Evolutionary conservation across 2,797 vertebrate species (phyloP), one percentile per base, ranked within the genome.

Genomic region (Hephaestus fuliginosus): DNA sequence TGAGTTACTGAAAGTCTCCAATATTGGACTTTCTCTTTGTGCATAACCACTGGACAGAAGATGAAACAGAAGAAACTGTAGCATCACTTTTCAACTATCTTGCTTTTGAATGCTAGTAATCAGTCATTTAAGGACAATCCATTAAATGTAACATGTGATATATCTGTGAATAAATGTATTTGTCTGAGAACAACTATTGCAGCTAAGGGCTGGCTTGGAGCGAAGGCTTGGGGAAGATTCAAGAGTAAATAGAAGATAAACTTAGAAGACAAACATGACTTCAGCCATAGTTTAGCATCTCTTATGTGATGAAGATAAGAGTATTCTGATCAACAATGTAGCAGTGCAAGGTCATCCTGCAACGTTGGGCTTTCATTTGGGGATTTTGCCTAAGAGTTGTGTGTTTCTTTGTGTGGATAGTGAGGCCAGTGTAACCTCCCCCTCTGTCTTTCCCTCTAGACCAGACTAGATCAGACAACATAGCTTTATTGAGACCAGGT

Each of bases 401-500:
- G 69, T 85, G 73, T 75, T 56, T 84, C 63, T 65, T 51, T 81
- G 71, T 74, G 73, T 52, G 70, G 33, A 74, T 28, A 51, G 56
- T 71, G 41, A 71, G 70, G 52, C 25, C 13, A 0, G 51, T 58
- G 70, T 49, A 66, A 73, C 82, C 76, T 70, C 62, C 49, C 52
- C 58, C 63, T 68, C 70, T 61, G 48, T 58, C 53, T 83, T 70
- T 66, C 64, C 49, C 78, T 82, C 70, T 67, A 64, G 64, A 82
- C 64, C 43, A 53, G 57, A 64, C 76, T 39, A 72, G 74, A 90
- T 85, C 79, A 88, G 83, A 80, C 86, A 81, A 84, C 81, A 81
- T 71, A 63, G 66, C 46, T 84, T 88, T 87, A 93, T 89, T 91
- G 84, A 92, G 77, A 77, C 87, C 86, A 91, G 87, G 89, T 93